Evolutionary conservation across 2,888 invertebrate genomes (phyloP).

Genomic region (Brenthis ino): DNA sequence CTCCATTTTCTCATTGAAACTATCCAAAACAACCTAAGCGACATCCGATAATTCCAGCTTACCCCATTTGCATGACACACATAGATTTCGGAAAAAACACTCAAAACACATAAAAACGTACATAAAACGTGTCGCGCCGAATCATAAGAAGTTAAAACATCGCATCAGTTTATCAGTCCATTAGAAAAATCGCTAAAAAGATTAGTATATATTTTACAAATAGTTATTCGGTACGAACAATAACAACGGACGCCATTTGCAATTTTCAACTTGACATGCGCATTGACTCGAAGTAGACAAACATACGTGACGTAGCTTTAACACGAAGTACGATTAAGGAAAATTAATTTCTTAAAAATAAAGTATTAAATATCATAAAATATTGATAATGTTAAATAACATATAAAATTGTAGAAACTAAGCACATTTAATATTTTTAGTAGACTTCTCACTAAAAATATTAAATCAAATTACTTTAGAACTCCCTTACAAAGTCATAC

Average conservation of each 20-base stretch:
- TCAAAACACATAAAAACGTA: slow-evolving; percentile 80
- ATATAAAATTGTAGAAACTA: neutral
- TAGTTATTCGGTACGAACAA: slow-evolving; percentile 96
- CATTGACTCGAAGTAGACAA: slow-evolving; percentile 80
- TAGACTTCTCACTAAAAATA: too few species aligned
- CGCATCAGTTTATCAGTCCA: slow-evolving; percentile 78
- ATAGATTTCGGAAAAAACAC: slow-evolving; percentile 84
- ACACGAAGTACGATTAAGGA: slow-evolving; percentile 45
- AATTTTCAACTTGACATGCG: slow-evolving; percentile 92
- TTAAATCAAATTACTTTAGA: neutral
- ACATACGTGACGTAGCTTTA: slow-evolving; percentile 66
- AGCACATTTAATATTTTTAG: too few species aligned
- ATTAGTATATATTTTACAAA: slow-evolving; percentile 86
- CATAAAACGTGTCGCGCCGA: slow-evolving; percentile 76
- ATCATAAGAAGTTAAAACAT: slow-evolving; percentile 77
- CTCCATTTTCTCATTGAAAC: slow-evolving; percentile 77
- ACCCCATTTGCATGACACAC: slow-evolving; percentile 90
- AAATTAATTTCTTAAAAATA: slow-evolving; percentile 9
- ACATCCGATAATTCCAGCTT: slow-evolving; percentile 84
- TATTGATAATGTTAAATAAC: neutral
- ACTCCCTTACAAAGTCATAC: slow-evolving; percentile 59
- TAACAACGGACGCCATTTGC: slow-evolving; percentile 99
- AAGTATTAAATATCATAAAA: neutral
- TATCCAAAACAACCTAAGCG: slow-evolving; percentile 83
- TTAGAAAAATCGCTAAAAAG: slow-evolving; percentile 84